These are phyloP conservation scores for Aradophagus sp. DNA, from an alignment of 1,140 invertebrate genomes.

Conservation along the genomic window DNA sequence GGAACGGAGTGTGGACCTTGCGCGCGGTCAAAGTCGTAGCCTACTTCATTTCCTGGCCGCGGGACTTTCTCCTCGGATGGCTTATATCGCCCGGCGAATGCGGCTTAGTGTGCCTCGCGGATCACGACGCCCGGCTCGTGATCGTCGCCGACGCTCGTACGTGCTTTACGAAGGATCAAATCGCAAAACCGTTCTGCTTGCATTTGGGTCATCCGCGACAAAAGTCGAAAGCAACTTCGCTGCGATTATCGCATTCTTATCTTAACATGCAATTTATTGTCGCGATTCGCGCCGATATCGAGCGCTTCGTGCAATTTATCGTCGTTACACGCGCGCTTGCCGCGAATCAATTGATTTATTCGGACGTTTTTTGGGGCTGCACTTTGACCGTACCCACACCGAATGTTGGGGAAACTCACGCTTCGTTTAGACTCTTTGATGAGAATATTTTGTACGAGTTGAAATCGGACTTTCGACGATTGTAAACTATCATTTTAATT, in stretches of 20 bases:
- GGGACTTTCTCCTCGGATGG: conserved; percentile 72
- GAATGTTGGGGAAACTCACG: no score
- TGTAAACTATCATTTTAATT: no score
- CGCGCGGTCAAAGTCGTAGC: conserved; percentile 74
- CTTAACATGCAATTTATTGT: conserved; percentile 42
- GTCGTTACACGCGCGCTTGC: conserved; percentile 34
- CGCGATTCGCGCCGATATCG: conserved; percentile 36
- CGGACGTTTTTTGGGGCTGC: no score
- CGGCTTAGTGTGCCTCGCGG: conserved; percentile 57
- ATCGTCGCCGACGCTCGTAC: conserved; percentile 52
- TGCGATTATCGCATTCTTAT: conserved; percentile 53
- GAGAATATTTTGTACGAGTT: no score
- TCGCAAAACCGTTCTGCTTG: conserved; percentile 51
- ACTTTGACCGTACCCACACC: no score
- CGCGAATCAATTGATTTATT: conserved; percentile 39
- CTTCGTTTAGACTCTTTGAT: no score
- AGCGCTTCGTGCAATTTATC: conserved; percentile 24
- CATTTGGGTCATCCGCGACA: conserved; percentile 55
- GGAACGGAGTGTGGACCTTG: conserved; percentile 71
- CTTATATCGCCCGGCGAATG: conserved; percentile 53
- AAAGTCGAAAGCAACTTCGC: conserved; percentile 54
- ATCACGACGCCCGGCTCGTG: conserved; percentile 55
- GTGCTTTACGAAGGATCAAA: conserved; percentile 48
- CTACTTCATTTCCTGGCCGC: conserved; percentile 72
- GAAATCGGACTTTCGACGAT: no score